These are phyloP conservation scores for Callyntrura sp. DNA, from an alignment of 2,888 invertebrate species.

Conservation along the genomic window DNA sequence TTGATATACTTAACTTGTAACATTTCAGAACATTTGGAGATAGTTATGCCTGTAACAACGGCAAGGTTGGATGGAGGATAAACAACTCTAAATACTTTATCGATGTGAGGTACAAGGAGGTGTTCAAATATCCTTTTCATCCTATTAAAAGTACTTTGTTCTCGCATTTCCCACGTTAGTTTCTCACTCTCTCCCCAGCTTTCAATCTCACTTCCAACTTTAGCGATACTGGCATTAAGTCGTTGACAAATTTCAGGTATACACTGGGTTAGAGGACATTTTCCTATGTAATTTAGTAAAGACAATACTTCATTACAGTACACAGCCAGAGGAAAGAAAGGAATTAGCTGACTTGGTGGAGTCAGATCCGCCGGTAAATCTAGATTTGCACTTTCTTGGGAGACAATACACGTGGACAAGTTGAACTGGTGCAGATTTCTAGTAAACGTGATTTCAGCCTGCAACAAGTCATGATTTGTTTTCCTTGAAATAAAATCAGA, in stretches of 20 bases:
- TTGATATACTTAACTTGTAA: constrained; percentile 80
- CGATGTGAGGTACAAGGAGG: constrained; percentile 83
- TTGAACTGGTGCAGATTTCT: constrained; percentile 82
- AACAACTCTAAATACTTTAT: constrained; percentile 81
- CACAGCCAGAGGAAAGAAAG: constrained; percentile 80
- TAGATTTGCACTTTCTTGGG: constrained; percentile 77
- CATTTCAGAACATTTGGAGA: constrained; percentile 81
- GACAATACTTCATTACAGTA: constrained; percentile 82
- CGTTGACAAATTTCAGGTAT: constrained; percentile 73
- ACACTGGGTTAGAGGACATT: constrained; percentile 80
- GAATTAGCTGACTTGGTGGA: constrained; percentile 80
- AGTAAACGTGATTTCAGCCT: constrained; percentile 82
- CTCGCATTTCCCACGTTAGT: constrained; percentile 82
- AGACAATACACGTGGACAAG: constrained; percentile 75
- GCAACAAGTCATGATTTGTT: constrained; percentile 80
- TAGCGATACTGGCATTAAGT: constrained; percentile 80
- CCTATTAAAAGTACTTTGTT: constrained; percentile 82
- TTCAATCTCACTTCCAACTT: constrained; percentile 81
- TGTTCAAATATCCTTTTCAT: constrained; percentile 82
- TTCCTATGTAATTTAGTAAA: constrained; percentile 81
- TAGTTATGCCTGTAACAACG: constrained; percentile 78
- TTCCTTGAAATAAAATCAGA: constrained; percentile 79
- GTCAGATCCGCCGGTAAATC: constrained; percentile 79
- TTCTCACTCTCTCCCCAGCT: constrained; percentile 82
- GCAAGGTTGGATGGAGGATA: constrained; percentile 81